These are phyloP conservation scores for Sebastes vulpes DNA, from an alignment of 2,797 vertebrate species.

Conservation along the genomic window DNA sequence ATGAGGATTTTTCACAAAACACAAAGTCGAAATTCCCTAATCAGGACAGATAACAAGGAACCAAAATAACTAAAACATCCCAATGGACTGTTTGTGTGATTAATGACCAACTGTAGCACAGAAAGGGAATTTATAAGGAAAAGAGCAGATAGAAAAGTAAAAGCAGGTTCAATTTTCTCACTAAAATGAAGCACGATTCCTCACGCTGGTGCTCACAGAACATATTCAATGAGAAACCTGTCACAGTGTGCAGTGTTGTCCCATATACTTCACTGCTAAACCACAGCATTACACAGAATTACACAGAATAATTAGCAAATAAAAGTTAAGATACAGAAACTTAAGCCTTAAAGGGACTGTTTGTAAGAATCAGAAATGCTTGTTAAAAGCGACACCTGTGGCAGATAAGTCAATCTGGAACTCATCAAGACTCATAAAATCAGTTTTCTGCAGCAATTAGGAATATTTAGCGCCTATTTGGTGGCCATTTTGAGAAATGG, in stretches of 20 bases:
- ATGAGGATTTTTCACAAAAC: background rate
- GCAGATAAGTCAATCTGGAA: too few species aligned
- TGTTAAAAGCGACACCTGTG: too few species aligned
- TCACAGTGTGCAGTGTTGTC: background rate
- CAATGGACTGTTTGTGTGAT: background rate
- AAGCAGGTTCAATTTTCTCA: background rate
- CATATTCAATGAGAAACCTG: background rate
- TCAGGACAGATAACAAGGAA: background rate
- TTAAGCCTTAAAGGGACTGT: too few species aligned
- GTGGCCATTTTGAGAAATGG: too few species aligned
- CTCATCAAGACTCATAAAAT: too few species aligned
- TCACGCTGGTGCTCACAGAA: background rate
- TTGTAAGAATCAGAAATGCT: too few species aligned
- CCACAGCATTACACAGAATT: background rate
- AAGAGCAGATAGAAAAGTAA: background rate
- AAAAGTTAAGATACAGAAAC: background rate
- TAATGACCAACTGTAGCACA: background rate
- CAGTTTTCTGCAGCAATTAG: too few species aligned
- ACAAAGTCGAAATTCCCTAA: background rate
- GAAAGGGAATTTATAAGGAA: background rate
- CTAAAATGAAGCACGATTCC: background rate
- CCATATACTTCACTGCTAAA: background rate
- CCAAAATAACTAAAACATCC: conserved; percentile 24
- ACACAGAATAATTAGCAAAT: background rate
- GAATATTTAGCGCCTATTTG: too few species aligned